Evolutionary conservation across 1,140 invertebrate genomes (phyloP), one percentile per base, ranked within the genome.

Genomic region (Conus betulinus): DNA sequence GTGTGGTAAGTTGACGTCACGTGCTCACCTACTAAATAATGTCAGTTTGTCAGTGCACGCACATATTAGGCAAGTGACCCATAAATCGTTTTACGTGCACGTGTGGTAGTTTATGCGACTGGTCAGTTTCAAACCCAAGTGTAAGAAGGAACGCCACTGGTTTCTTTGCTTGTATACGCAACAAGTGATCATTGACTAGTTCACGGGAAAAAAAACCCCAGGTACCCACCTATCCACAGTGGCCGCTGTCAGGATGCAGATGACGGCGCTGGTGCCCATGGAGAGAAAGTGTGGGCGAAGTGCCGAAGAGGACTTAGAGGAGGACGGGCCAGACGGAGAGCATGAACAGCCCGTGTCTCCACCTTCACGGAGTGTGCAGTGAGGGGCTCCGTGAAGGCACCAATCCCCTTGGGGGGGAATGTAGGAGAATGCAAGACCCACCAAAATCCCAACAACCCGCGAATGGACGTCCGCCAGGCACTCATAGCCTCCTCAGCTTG

Each of bases 241-340:
- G 71, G 91, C 92, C 7, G 93, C 95, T 13, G 94, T 94, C 27
- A 95, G 90, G 11, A 95, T 94, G 88, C 94, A 94, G 55, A 94
- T 94, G 23, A 95, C 92, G 63, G 95, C 95, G 86, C 94, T 94
- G 11, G 95, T 95, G 84, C 94, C 94, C 90, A 95, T 94, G 81
- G 94, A 94, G 57, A 95, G n/a, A n/a, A n/a, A n/a, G n/a, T 91
- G 90, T 96, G 96, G 51, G 94, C 90, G 10, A 96, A 6, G 96
- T 96, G 83, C 96, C 96, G 84, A 96, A 96, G 82, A 96, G 86
- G 52, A 96, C 94, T 91, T 96, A 96, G 57, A 96, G 87, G 13
- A 96, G 87, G 1, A 95, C 93, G 10, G 96, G 96, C 93, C 96
- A 96, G 82, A 96, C 95, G 10, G 96, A 95, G n/a, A n/a, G n/a